phyloP scores from a whole-genome alignment of 2,113 vertebrate species.

The Oenanthe melanoleuca region DNA sequence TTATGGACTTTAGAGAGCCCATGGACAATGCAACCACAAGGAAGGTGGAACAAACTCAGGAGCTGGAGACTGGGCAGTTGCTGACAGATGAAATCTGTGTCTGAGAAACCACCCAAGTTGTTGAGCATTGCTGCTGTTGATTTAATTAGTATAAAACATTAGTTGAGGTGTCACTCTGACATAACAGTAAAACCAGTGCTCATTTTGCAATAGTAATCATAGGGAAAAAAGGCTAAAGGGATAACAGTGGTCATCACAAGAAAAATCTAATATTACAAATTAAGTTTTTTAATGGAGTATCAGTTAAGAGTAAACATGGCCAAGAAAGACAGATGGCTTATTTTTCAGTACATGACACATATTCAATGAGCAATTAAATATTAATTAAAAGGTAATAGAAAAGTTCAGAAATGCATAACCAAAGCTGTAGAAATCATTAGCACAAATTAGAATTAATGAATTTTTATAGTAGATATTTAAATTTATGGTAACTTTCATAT shows the following conservation, averaged over 20 bases:
- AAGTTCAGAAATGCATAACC: not conserved
- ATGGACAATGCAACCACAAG: not conserved
- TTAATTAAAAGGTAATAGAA: not conserved
- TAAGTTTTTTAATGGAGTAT: not conserved
- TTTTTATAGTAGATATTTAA: not conserved
- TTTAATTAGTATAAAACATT: not conserved
- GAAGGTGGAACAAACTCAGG: accelerated
- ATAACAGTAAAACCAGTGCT: not conserved
- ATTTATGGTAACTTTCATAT: not conserved
- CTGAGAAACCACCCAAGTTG: not conserved
- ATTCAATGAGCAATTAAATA: not conserved
- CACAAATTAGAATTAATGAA: not conserved
- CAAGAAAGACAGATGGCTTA: not conserved
- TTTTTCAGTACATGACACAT: not conserved
- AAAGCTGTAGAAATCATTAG: not conserved
- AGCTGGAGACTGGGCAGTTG: not conserved
- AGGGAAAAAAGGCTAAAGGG: not conserved
- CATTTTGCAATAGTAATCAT: not conserved
- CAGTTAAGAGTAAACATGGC: not conserved
- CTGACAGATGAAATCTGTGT: not conserved
- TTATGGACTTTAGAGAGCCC: not conserved
- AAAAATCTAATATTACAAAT: not conserved
- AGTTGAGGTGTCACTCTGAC: not conserved
- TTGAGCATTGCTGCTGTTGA: not conserved
- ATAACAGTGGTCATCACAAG: not conserved